Conservation (phyloP, 1,140 invertebrate species). For the Heliconius himera region DNA sequence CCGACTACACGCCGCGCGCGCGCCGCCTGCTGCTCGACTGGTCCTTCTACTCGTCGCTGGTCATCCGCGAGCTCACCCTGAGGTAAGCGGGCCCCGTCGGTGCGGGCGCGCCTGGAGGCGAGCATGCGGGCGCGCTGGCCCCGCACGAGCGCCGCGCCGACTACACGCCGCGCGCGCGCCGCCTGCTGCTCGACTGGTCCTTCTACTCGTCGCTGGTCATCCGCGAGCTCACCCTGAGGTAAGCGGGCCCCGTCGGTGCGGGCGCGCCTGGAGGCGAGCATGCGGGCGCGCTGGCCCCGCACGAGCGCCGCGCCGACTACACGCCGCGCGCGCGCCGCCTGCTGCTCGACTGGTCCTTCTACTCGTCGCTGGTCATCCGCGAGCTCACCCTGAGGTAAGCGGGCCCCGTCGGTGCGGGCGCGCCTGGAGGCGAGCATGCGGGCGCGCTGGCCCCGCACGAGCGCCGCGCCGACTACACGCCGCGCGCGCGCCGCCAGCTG, state of each 20-base stretch:
- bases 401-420: conserved; percentile 82
- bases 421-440: too few relatives aligned
- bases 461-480: conserved; percentile 92
- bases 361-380: conserved; percentile 86
- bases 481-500: conserved; percentile 95
- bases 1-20: conserved; percentile 94
- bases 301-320: conserved; percentile 92
- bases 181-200: conserved; percentile 99
- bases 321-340: conserved; percentile 96
- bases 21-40: conserved; percentile 98
- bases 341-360: conserved; percentile 99
- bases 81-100: conserved; percentile 83
- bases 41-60: conserved; percentile 96
- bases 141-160: conserved; percentile 92
- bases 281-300: conserved; percentile 93
- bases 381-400: conserved; percentile 70
- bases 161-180: conserved; percentile 94
- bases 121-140: conserved; percentile 94
- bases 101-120: conserved; percentile 92
- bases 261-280: conserved; percentile 96
- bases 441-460: conserved; percentile 67
- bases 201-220: conserved; percentile 92
- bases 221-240: conserved; percentile 75
- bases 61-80: conserved; percentile 76
- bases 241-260: conserved; percentile 82